Conservation (phyloP, 1,140 invertebrate genomes). For the Hypsibius dujardini region DNA sequence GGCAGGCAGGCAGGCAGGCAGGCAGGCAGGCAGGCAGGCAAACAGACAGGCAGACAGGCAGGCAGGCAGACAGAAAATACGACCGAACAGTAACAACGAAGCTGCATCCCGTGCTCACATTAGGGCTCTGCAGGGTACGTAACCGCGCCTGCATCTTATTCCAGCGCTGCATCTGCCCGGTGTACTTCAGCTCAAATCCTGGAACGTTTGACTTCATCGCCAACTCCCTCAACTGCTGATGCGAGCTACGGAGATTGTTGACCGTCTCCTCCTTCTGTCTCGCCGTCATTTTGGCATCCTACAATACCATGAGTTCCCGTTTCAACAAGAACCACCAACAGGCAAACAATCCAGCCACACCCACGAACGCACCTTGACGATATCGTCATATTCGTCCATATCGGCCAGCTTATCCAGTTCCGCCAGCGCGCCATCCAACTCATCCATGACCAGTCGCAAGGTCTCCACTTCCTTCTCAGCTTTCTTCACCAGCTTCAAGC, state of each 20-base stretch:
- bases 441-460: neutral
- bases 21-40: too few relatives aligned
- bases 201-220: conserved; percentile 4
- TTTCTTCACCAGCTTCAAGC: conserved; percentile 6
- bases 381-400: neutral
- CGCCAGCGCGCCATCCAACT: neutral
- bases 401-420: neutral
- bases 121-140: neutral
- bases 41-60: neutral
- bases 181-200: conserved; percentile 1
- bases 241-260: neutral
- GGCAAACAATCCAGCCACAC: neutral
- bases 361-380: neutral
- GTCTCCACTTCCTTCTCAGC: conserved; percentile 6
- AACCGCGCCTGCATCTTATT: neutral
- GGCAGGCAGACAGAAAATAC: neutral
- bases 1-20: too few relatives aligned
- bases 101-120: neutral
- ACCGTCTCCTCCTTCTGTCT: neutral
- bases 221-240: neutral
- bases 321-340: neutral
- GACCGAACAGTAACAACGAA: neutral
- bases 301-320: neutral
- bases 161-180: neutral
- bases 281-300: neutral